phyloP scores from a whole-genome alignment of 2,888 invertebrate species.

The Galerucella pusilla region DNA sequence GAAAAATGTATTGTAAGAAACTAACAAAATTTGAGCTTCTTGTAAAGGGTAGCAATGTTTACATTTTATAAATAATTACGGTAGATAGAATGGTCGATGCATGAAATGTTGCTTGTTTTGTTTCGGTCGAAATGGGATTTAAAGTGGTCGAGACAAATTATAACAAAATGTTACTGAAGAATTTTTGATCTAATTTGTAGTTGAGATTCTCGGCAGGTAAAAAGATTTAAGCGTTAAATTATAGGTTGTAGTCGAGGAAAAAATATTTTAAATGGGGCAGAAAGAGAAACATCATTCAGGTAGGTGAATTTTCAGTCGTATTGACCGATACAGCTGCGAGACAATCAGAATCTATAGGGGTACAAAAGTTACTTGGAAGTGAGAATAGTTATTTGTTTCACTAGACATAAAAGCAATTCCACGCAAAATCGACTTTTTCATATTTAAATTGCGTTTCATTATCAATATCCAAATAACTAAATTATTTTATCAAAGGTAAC shows the following conservation, averaged over 20 bases:
- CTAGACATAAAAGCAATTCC: too few relatives aligned
- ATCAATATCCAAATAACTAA: too few relatives aligned
- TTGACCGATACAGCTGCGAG: not conserved
- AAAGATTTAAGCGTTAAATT: slow-evolving; percentile 29
- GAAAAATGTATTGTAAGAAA: too few relatives aligned
- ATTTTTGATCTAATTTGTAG: slow-evolving; percentile 31
- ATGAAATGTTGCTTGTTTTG: slow-evolving; percentile 1
- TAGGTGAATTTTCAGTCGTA: slow-evolving; percentile 9
- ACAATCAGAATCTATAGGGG: not conserved
- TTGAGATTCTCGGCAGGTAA: slow-evolving; percentile 17
- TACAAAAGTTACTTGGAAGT: not conserved
- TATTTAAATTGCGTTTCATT: too few relatives aligned
- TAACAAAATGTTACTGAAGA: slow-evolving; percentile 22
- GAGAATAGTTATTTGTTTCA: too few relatives aligned
- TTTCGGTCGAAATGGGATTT: slow-evolving; percentile 12
- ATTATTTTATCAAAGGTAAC: too few relatives aligned
- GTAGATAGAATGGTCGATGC: not conserved
- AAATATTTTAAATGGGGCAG: slow-evolving; percentile 22
- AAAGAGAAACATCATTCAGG: slow-evolving; percentile 29
- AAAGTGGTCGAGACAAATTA: slow-evolving; percentile 17
- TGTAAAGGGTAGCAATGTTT: not conserved
- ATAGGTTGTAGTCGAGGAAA: slow-evolving; percentile 12
- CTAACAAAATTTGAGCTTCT: not conserved
- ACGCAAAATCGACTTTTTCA: too few relatives aligned
- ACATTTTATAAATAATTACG: not conserved